Percentiles rank a stretch among this genome's conserved stretches.
Conservation (phyloP, 2,797 vertebrate species). For the Acanthiza pusilla region DNA sequence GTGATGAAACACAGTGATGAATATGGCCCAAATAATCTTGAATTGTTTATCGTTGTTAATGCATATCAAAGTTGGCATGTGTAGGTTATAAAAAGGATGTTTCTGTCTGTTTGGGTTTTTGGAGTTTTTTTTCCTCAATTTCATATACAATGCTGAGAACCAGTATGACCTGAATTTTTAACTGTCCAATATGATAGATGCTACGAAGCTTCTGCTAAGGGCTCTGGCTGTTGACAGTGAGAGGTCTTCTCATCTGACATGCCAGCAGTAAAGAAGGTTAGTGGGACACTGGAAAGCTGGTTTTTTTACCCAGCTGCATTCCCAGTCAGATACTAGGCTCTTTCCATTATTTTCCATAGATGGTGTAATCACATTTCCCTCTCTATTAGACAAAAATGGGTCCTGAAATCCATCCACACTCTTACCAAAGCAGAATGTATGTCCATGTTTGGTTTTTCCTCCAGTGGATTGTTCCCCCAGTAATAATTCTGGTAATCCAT, state of each 20-base stretch:
- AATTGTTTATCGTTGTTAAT: background rate
- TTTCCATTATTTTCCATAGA: background rate
- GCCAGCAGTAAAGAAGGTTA: background rate
- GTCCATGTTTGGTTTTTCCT: background rate
- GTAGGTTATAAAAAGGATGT: background rate
- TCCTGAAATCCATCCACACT: background rate
- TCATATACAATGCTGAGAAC: background rate
- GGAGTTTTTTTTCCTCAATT: background rate
- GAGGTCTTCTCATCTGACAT: background rate
- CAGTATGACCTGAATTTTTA: background rate
- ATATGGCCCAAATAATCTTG: background rate
- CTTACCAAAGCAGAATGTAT: fast-evolving
- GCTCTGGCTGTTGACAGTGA: background rate
- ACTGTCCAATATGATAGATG: fast-evolving
- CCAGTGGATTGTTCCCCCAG: fast-evolving
- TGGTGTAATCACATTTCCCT: background rate
- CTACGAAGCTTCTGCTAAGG: background rate
- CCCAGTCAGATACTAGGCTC: background rate
- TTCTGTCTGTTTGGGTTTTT: background rate
- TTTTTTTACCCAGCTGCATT: background rate
- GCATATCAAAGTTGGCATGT: background rate
- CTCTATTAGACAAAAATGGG: background rate
- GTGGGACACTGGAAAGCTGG: background rate
- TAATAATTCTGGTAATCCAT: background rate
- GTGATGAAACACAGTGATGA: background rate